A percentile compares a stretch with the other conserved stretches of the same genome.
Evolutionary conservation across 2,797 vertebrate genomes (phyloP).

Genomic region (Myiotriccus ornatus): DNA sequence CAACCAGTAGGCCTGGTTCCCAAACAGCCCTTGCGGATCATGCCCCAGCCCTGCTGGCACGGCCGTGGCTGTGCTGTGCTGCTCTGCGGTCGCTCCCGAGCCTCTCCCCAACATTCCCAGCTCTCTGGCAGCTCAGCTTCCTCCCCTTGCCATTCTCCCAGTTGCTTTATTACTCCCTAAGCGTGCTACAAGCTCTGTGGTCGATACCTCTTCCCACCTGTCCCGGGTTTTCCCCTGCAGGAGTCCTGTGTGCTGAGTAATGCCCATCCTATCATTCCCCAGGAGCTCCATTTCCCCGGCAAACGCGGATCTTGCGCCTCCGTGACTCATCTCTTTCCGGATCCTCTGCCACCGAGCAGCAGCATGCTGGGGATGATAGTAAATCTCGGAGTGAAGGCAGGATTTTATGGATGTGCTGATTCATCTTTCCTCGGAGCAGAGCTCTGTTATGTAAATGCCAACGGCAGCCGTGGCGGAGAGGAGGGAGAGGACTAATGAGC

Average conservation of each 20-base stretch:
- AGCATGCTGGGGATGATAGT: background rate
- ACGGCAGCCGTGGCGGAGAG: background rate
- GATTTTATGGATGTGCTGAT: constrained; percentile 6
- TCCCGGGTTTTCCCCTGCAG: background rate
- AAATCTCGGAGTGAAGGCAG: constrained; percentile 16
- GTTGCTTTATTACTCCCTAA: background rate
- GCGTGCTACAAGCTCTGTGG: background rate
- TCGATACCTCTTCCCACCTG: background rate
- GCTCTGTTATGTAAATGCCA: background rate
- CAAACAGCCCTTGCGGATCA: background rate
- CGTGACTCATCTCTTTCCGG: constrained; percentile 18
- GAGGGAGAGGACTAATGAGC: background rate
- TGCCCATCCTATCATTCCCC: background rate
- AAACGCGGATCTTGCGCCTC: background rate
- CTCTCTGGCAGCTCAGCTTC: background rate
- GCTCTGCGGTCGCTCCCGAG: background rate
- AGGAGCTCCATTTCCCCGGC: background rate
- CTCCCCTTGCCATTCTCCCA: rapidly evolving
- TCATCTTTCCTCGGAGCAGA: constrained; percentile 10
- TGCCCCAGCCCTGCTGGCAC: background rate
- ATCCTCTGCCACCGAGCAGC: background rate
- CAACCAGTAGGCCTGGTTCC: background rate
- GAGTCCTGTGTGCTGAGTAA: background rate
- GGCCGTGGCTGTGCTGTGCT: background rate
- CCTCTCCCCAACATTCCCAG: background rate